Evolutionary conservation across 2,113 vertebrate species (phyloP), one percentile per base, ranked within the genome.

Genomic region (Phyllopteryx taeniolatus): DNA sequence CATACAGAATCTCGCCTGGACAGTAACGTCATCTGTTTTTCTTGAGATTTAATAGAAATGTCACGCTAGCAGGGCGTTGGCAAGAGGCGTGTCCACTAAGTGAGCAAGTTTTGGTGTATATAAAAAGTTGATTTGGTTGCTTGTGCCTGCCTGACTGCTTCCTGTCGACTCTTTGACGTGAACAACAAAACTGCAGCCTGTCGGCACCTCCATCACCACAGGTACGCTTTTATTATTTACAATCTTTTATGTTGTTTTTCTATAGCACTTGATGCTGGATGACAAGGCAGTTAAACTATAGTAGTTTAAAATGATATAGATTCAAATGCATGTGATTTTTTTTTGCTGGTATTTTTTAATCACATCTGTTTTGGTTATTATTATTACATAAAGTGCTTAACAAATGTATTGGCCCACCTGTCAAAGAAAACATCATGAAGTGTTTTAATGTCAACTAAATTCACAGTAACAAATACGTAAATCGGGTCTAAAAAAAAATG

Each of bases 51-150:
- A 57, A 57, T 57, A 57, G 4, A 39, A 39, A 39, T 39, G 47
- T 56, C 51, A 31, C 8, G 17, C n/a, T 19, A 13, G 15, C 17
- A n/a, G 19, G 27, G 11, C 27, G 67, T 51, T 68, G 62, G 57
- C 71, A 31, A 39, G 70, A 85, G 90, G 88, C 77, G 87, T 82
- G 83, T 84, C 68, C 61, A 71, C 33, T 4, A 42, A 13, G 51
- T 64, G 57, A 53, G 61, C 75, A 39, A 4, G 39, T 4, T 63
- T 63, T 20, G 20, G 35, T 3, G 15, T 17, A 67, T 17, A 75
- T 86, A 88, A 87, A 91, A 88, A 84, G 83, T 60, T 14, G 0
- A 68, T 76, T 63, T 71, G 8, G 51, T n/a, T 53, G 70, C n/a
- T 31, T 19, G 31, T 17, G 59, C 31, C 59, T 31, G 57, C 27